These are phyloP conservation scores for Oscheius sp. DNA, from an alignment of 2,888 invertebrate species.

Conservation along the genomic window DNA sequence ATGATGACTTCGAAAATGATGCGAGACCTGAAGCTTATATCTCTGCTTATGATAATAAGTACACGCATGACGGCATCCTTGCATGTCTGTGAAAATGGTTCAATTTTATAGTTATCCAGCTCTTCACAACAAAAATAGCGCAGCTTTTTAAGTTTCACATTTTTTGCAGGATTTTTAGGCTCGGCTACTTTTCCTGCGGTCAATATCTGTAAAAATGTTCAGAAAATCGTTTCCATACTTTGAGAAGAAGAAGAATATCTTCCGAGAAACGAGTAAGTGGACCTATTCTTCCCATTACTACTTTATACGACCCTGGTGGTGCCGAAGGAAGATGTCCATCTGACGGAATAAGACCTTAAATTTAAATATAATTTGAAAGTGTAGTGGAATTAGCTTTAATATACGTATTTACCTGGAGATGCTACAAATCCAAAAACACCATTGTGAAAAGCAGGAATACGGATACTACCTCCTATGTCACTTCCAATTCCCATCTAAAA, in stretches of 20 bases:
- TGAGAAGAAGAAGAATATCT: not conserved
- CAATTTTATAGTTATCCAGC: too few species aligned
- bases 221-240: not conserved
- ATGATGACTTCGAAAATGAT: constrained; percentile 18
- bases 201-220: not conserved
- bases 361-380: not conserved
- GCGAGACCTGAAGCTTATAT: not conserved
- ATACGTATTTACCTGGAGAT: constrained; percentile 10
- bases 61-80: too few species aligned
- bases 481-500: constrained; percentile 26
- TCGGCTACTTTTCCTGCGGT: not conserved
- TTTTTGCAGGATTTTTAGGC: not conserved
- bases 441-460: constrained; percentile 8
- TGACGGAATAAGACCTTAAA: not conserved
- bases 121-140: too few species aligned
- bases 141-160: not conserved
- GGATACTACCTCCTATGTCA: constrained; percentile 22
- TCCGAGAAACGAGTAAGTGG: constrained; percentile 23
- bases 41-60: not conserved
- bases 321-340: constrained; percentile 6
- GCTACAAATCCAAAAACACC: constrained; percentile 19
- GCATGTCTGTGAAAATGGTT: too few species aligned
- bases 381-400: not conserved
- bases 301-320: not conserved
- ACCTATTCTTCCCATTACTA: constrained; percentile 8